A percentile compares a stretch with the other conserved stretches of the same genome.
These are phyloP conservation scores for Monoplex corrugatus DNA, from an alignment of 2,888 invertebrate genomes.

Conservation along the genomic window DNA sequence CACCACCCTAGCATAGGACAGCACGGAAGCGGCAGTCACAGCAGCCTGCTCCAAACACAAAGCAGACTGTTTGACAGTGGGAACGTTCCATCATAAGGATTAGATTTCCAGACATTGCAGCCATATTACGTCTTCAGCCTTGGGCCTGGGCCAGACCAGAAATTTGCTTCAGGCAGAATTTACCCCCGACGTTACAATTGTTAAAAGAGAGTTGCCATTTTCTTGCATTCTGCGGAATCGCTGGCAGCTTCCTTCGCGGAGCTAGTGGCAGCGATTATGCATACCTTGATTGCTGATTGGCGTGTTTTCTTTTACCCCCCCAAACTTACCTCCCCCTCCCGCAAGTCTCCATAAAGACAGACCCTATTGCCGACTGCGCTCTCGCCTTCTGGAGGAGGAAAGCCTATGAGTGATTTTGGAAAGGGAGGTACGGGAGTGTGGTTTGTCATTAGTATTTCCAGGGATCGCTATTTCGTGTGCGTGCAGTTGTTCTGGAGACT, in stretches of 20 bases:
- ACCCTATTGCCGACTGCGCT: background rate
- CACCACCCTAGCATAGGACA: too few species aligned
- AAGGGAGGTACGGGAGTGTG: too few species aligned
- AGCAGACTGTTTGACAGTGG: conserved; percentile 18
- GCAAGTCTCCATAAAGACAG: conserved; percentile 27
- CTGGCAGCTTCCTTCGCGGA: background rate
- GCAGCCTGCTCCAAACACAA: too few species aligned
- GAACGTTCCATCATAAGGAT: conserved; percentile 30
- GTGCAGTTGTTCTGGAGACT: too few species aligned
- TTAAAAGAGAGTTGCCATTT: conserved; percentile 38
- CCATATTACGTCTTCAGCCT: conserved; percentile 21
- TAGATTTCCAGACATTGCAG: conserved; percentile 30
- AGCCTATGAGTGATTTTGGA: too few species aligned
- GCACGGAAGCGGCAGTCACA: too few species aligned
- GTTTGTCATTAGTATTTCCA: too few species aligned
- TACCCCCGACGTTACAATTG: conserved; percentile 25
- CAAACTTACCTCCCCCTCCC: too few species aligned
- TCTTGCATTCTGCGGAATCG: conserved; percentile 27
- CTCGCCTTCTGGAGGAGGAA: background rate
- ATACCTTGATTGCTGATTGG: conserved; percentile 36
- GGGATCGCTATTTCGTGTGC: too few species aligned
- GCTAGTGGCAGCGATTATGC: conserved; percentile 30
- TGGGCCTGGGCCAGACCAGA: too few species aligned
- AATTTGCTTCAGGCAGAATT: conserved; percentile 4
- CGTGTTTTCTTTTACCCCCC: conserved; percentile 27